phyloP scores from a whole-genome alignment of 2,797 vertebrate genomes.

The Molothrus aeneus region DNA sequence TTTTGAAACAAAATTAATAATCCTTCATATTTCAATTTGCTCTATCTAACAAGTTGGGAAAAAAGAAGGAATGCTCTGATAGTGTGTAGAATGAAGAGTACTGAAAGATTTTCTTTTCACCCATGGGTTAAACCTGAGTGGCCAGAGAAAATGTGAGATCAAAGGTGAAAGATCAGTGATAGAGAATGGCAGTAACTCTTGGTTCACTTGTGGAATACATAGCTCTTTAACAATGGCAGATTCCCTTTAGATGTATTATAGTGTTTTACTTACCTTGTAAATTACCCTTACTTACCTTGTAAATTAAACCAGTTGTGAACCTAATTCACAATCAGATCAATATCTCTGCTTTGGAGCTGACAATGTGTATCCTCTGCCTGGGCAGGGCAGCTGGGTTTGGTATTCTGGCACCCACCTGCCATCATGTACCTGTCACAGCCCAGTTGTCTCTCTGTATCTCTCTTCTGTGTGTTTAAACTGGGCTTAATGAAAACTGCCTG shows the following conservation, averaged over 20 bases:
- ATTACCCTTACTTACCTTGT: background rate
- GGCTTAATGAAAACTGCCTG: background rate
- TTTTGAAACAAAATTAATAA: background rate
- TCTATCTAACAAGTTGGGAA: background rate
- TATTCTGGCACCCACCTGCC: background rate
- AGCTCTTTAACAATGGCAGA: accelerated
- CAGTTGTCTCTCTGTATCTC: accelerated
- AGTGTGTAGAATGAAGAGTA: background rate
- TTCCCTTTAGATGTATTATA: background rate
- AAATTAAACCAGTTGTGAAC: background rate
- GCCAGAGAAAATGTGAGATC: background rate
- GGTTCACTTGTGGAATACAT: background rate
- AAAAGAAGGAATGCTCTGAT: background rate
- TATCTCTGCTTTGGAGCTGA: background rate
- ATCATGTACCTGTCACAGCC: background rate
- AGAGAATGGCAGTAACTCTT: background rate
- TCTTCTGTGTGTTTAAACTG: background rate
- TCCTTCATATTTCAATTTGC: background rate
- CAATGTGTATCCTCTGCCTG: background rate
- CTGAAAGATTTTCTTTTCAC: background rate
- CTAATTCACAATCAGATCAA: background rate
- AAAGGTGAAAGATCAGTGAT: background rate
- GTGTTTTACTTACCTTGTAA: background rate
- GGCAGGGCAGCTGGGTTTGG: background rate
- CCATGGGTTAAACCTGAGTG: background rate